Percentiles rank a stretch among this genome's conserved stretches.
phyloP scores from a whole-genome alignment of 2,888 invertebrate genomes.

The Trachelus iudaicus region DNA sequence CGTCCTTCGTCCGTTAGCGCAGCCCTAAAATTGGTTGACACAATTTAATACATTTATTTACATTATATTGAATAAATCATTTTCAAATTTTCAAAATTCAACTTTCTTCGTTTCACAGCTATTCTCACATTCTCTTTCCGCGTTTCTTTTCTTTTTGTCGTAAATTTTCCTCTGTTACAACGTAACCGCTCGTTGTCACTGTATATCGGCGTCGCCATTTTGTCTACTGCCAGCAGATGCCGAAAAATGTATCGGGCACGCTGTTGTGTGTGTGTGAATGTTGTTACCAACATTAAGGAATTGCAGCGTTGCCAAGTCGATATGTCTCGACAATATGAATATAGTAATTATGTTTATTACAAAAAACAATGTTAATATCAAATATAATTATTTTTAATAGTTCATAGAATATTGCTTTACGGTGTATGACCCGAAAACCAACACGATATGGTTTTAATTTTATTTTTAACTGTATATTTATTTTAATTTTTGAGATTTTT shows the following conservation, averaged over 20 bases:
- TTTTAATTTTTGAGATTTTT: constrained; percentile 10
- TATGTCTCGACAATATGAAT: constrained; percentile 3
- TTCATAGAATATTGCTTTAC: constrained; percentile 7
- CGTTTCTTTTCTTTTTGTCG: too few species aligned
- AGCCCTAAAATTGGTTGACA: too few species aligned
- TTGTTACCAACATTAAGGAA: constrained; percentile 2
- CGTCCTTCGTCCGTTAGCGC: constrained; percentile 3
- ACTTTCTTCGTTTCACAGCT: too few species aligned
- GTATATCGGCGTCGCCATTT: not conserved
- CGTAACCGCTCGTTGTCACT: constrained; percentile 12
- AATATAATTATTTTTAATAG: constrained; percentile 11
- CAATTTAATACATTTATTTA: too few species aligned
- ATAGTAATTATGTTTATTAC: constrained; percentile 6
- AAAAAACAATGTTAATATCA: constrained; percentile 7
- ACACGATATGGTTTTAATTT: not conserved
- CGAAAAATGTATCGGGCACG: not conserved
- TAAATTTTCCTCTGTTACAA: constrained; percentile 1
- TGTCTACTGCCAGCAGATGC: not conserved
- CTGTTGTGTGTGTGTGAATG: too few species aligned
- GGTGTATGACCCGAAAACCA: constrained; percentile 6
- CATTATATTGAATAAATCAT: not conserved
- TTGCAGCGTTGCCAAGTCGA: constrained; percentile 9
- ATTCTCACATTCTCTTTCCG: too few species aligned
- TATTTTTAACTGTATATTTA: not conserved
- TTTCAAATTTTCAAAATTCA: not conserved